phyloP scores from a whole-genome alignment of 2,113 vertebrate species.

The Neofelis nebulosa region DNA sequence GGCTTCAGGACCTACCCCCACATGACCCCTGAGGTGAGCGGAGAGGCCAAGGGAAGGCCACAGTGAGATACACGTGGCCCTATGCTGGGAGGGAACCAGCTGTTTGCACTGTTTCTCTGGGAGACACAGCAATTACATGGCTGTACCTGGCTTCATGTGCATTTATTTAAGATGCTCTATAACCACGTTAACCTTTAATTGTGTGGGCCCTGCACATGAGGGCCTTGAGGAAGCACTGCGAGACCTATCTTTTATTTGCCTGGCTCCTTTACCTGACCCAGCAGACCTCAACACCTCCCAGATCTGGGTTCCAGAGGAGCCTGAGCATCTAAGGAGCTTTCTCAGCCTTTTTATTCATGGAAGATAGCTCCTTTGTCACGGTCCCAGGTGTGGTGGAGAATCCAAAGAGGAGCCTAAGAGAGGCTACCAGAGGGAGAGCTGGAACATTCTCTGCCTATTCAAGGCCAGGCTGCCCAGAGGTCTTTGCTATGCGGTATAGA shows the following conservation, averaged over 20 bases:
- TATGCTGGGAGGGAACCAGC: background rate
- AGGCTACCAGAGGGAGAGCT: too few relatives aligned
- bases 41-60: too few relatives aligned
- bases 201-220: too few relatives aligned
- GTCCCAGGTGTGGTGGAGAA: background rate
- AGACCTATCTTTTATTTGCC: background rate
- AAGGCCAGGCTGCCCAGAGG: background rate
- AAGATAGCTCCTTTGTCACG: background rate
- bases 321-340: background rate
- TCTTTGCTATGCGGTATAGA: background rate
- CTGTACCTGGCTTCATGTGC: background rate
- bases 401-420: background rate
- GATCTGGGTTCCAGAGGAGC: background rate
- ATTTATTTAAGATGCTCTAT: background rate
- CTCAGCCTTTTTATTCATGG: background rate
- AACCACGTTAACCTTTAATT: background rate
- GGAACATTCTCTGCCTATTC: background rate
- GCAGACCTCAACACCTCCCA: background rate
- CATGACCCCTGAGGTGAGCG: background rate
- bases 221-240: background rate
- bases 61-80: background rate
- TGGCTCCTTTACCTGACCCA: background rate
- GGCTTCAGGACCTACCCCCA: background rate
- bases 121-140: background rate
- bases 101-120: background rate